phyloP scores from a whole-genome alignment of 2,797 vertebrate species.

The Danio kyathit region DNA sequence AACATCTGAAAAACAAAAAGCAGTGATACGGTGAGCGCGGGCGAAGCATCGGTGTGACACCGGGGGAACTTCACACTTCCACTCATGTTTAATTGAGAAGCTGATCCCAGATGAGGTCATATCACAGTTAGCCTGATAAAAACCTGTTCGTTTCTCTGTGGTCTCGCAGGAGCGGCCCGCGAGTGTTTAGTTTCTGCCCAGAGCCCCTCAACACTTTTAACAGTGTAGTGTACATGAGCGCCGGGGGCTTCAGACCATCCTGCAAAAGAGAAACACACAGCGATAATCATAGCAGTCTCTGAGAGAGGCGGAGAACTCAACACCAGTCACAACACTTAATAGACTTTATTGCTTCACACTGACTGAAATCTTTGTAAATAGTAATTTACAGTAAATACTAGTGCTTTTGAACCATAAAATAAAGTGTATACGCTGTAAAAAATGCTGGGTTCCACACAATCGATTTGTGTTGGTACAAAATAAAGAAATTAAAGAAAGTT shows the following conservation, averaged over 20 bases:
- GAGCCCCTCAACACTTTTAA: constrained; percentile 25
- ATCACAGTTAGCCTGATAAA: constrained; percentile 24
- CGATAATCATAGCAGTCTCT: constrained; percentile 11
- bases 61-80: constrained; percentile 27
- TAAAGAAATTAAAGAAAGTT: no score
- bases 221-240: background rate
- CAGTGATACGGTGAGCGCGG: no score
- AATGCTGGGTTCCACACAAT: no score
- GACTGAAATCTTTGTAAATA: no score
- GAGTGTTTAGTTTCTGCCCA: constrained; percentile 25
- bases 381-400: no score
- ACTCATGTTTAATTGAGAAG: constrained; percentile 40
- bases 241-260: background rate
- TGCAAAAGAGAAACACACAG: background rate
- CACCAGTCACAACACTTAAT: background rate
- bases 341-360: no score
- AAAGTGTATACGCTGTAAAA: no score
- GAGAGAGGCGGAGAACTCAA: constrained; percentile 11
- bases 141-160: constrained; percentile 27
- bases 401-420: no score
- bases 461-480: no score
- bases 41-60: background rate
- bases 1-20: no score
- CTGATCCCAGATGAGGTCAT: constrained; percentile 41
- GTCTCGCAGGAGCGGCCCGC: constrained; percentile 22